A percentile compares a stretch with the other conserved stretches of the same genome.
These are phyloP conservation scores for Glyphotaelius pellucidus DNA, from an alignment of 2,888 invertebrate species.

Conservation along the genomic window DNA sequence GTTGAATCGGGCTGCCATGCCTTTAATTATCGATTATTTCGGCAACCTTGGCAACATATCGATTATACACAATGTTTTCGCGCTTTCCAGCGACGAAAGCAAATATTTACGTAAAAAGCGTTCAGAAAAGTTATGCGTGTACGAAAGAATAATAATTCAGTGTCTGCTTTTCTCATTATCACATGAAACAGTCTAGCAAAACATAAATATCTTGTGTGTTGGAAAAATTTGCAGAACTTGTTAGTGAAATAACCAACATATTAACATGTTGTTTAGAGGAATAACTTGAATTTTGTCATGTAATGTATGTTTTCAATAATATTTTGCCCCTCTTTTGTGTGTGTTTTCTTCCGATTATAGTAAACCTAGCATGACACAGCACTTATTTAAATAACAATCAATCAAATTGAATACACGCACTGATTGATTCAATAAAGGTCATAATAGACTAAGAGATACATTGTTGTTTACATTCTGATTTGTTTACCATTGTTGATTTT, in stretches of 20 bases:
- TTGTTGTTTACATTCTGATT: not conserved
- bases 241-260: not conserved
- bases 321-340: not conserved
- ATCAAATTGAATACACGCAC: not conserved
- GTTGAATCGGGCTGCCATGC: conserved; percentile 41
- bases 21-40: conserved; percentile 53
- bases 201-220: not conserved
- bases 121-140: not conserved
- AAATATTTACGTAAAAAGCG: not conserved
- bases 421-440: not conserved
- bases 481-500: not conserved
- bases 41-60: conserved; percentile 56
- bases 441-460: not conserved
- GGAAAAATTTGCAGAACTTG: not conserved
- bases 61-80: conserved; percentile 53
- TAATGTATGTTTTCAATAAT: too few relatives aligned
- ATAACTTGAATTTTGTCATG: not conserved
- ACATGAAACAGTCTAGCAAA: not conserved
- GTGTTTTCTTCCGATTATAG: not conserved
- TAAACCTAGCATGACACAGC: not conserved
- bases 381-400: not conserved
- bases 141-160: not conserved
- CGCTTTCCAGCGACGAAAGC: not conserved
- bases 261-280: not conserved
- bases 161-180: not conserved